These are phyloP conservation scores for Epinephelus cyanopodus DNA, from an alignment of 2,113 vertebrate species.

Conservation along the genomic window DNA sequence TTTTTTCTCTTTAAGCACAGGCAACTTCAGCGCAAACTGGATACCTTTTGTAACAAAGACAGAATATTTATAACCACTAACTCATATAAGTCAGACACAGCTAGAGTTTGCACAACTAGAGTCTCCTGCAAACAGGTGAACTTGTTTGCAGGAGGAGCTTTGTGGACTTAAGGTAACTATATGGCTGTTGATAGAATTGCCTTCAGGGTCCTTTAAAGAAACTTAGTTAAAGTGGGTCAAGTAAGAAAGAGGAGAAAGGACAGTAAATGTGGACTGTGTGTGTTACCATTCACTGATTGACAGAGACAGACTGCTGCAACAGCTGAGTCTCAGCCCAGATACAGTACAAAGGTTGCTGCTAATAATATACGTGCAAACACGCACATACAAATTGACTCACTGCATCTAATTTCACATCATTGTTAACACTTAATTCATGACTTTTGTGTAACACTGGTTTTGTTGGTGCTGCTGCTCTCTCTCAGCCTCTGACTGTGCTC, in stretches of 20 bases:
- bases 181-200: not conserved
- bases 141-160: not conserved
- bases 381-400: constrained; percentile 15
- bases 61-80: too few species aligned
- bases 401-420: constrained; percentile 24
- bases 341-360: constrained; percentile 78
- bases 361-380: constrained; percentile 71
- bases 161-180: not conserved
- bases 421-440: constrained; percentile 21
- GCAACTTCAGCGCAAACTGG: too few species aligned
- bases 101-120: too few species aligned
- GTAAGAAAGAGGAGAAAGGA: not conserved
- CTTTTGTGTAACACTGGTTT: constrained; percentile 8
- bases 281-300: constrained; percentile 67
- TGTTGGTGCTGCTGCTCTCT: not conserved
- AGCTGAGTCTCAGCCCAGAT: constrained; percentile 77
- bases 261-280: constrained; percentile 4
- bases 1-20: too few species aligned
- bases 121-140: not conserved
- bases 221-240: not conserved
- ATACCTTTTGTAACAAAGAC: too few species aligned
- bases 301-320: constrained; percentile 73
- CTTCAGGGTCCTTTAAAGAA: not conserved
- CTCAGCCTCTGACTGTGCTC: not conserved
- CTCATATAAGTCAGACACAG: too few species aligned